Percentiles rank a stretch among this genome's conserved stretches.
These are phyloP conservation scores for Sciurus carolinensis DNA, from an alignment of 2,797 vertebrate species.

Conservation along the genomic window DNA sequence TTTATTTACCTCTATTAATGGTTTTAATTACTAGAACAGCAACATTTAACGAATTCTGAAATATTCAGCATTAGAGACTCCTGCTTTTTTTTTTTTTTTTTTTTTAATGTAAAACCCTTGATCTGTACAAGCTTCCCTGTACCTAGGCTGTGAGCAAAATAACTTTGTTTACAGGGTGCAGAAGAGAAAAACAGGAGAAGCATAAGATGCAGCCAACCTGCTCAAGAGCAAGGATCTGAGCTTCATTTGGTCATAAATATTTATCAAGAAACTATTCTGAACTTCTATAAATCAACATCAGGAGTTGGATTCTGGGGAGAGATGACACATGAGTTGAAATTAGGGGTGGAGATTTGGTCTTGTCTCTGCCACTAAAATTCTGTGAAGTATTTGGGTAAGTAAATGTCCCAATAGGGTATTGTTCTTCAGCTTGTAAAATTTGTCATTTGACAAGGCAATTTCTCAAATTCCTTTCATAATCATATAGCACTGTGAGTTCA, in stretches of 20 bases:
- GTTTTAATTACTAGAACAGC: conserved; percentile 48
- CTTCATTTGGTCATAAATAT: background rate
- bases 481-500: background rate
- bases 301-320: background rate
- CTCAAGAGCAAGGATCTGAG: background rate
- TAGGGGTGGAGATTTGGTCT: background rate
- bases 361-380: background rate
- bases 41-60: conserved; percentile 16
- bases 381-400: background rate
- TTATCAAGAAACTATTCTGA: background rate
- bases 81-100: background rate
- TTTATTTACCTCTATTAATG: conserved; percentile 56
- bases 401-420: background rate
- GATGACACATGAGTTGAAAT: background rate
- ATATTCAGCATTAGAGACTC: background rate
- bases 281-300: background rate
- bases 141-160: background rate
- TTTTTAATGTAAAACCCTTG: background rate
- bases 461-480: background rate
- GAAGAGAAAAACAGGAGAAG: background rate
- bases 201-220: background rate
- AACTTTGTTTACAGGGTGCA: background rate
- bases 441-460: background rate
- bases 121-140: background rate
- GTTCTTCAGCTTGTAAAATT: background rate